Conservation (phyloP, 1,140 invertebrate genomes). For the Hirudo medicinalis region DNA sequence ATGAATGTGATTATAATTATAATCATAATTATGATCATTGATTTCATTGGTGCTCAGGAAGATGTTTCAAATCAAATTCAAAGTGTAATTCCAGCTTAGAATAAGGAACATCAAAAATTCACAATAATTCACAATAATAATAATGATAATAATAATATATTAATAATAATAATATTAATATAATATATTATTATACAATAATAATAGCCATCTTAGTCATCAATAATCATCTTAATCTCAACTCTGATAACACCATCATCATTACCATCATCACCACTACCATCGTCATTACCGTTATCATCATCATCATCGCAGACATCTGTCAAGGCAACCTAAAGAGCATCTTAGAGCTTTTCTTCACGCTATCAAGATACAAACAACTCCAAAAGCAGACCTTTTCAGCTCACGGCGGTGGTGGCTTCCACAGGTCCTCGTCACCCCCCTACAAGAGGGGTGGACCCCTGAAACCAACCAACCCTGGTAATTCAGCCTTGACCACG, state of each 20-base stretch:
- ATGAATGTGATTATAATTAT: background rate
- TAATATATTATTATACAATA: too few relatives aligned
- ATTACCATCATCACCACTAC: background rate
- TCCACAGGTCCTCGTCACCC: background rate
- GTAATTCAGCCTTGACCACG: too few relatives aligned
- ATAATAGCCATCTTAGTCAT: too few relatives aligned
- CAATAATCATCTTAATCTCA: too few relatives aligned
- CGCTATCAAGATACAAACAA: slow-evolving; percentile 72
- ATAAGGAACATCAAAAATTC: too few relatives aligned
- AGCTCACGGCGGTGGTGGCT: background rate
- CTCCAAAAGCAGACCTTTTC: slow-evolving; percentile 52
- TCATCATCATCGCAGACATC: slow-evolving; percentile 49
- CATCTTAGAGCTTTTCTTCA: slow-evolving; percentile 84
- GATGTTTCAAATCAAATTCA: too few relatives aligned
- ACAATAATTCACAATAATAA: too few relatives aligned
- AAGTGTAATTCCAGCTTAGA: background rate
- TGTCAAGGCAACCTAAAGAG: slow-evolving; percentile 75
- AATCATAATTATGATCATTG: too few relatives aligned
- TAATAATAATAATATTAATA: too few relatives aligned
- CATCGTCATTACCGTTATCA: background rate
- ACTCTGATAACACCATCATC: background rate
- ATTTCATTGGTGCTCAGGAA: too few relatives aligned
- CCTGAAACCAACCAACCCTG: background rate
- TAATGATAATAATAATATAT: too few relatives aligned
- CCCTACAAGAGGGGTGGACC: background rate